Conservation (phyloP, 2,888 invertebrate species). For the Agrochola litura region DNA sequence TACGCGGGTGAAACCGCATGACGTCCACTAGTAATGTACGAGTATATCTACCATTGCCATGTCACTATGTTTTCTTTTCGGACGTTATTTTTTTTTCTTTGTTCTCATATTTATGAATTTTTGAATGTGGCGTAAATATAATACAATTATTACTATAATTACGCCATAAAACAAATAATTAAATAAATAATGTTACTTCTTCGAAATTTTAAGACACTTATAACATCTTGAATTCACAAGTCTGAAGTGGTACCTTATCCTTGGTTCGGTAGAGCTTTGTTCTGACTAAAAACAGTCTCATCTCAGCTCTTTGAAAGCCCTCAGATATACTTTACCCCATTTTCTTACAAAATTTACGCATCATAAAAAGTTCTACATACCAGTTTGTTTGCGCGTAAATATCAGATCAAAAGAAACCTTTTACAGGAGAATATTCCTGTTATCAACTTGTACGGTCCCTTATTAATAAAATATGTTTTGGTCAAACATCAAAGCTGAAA, state of each 20-base stretch:
- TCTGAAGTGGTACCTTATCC: background rate
- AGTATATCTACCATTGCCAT: too few relatives aligned
- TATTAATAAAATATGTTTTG: conserved; percentile 19
- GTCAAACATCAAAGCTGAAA: conserved; percentile 34
- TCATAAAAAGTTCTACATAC: background rate
- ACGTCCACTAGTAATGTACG: too few relatives aligned
- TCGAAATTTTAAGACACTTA: too few relatives aligned
- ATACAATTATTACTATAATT: too few relatives aligned
- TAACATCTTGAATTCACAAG: background rate
- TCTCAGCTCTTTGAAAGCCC: background rate
- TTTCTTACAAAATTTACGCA: background rate
- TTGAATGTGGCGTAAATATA: too few relatives aligned
- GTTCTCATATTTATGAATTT: too few relatives aligned
- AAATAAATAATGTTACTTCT: too few relatives aligned
- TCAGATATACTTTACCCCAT: background rate
- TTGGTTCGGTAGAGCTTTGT: background rate
- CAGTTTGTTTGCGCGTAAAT: background rate
- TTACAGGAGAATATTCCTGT: background rate
- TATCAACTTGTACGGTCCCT: background rate
- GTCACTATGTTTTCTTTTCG: too few relatives aligned
- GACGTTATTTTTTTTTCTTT: too few relatives aligned
- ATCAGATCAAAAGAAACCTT: conserved; percentile 15
- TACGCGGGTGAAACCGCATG: too few relatives aligned
- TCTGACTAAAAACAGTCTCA: background rate
- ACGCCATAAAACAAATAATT: too few relatives aligned